Percentiles rank a stretch among this genome's conserved stretches.
These are phyloP conservation scores for Sardina pilchardus DNA, from an alignment of 2,113 vertebrate species.

Conservation along the genomic window DNA sequence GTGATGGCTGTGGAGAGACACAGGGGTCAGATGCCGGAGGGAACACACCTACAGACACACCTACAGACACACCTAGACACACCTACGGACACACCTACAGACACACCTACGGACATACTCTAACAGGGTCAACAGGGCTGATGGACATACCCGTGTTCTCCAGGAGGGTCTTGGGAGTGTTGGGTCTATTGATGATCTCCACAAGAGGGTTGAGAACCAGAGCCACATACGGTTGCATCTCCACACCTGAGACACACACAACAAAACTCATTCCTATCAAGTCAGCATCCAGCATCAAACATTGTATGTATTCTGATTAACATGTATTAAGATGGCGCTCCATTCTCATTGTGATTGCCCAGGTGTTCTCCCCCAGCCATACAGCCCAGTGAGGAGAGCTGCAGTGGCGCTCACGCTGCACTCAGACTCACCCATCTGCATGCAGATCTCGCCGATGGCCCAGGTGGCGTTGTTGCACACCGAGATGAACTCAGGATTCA, in stretches of 20 bases:
- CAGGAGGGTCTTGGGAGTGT: constrained; percentile 92
- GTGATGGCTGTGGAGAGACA: constrained; percentile 80
- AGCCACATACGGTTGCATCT: constrained; percentile 93
- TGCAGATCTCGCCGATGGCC: constrained; percentile 97
- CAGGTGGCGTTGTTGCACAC: constrained; percentile 96
- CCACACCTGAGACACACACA: constrained; percentile 74
- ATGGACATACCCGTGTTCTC: constrained; percentile 86
- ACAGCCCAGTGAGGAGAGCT: no score
- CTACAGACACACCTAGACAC: no score
- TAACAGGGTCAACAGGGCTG: not conserved
- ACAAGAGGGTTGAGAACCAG: constrained; percentile 91
- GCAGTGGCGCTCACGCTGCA: not conserved
- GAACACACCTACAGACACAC: not conserved
- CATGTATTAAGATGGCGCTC: no score
- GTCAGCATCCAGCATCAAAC: not conserved
- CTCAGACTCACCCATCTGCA: constrained; percentile 90
- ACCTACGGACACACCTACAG: no score
- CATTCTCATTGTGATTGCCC: no score
- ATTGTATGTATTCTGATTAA: no score
- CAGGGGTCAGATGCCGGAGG: not conserved
- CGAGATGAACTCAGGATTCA: constrained; percentile 95
- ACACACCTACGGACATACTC: not conserved
- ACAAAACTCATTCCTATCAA: not conserved
- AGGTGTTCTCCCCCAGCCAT: no score
- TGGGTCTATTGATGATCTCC: constrained; percentile 94